A percentile compares a stretch with the other conserved stretches of the same genome.
These are phyloP conservation scores for Dasypus novemcinctus DNA, from an alignment of 2,113 vertebrate genomes.

Conservation along the genomic window DNA sequence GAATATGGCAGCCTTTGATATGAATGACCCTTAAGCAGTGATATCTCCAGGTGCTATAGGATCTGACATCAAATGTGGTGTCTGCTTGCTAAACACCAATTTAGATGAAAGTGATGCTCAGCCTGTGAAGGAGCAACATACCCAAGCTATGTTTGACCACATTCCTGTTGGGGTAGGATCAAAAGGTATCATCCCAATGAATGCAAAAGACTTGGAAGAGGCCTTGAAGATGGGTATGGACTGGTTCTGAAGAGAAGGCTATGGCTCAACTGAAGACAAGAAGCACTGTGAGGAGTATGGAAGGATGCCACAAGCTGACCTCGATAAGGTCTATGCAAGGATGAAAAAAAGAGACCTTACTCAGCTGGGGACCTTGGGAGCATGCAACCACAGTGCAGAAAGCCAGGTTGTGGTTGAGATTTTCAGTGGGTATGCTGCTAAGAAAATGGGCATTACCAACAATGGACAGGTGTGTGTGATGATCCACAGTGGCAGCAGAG, in stretches of 20 bases:
- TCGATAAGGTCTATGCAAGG: slow-evolving; percentile 96
- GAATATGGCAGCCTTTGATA: slow-evolving; percentile 99
- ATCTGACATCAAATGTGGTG: slow-evolving; percentile 98
- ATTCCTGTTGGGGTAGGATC: slow-evolving; percentile 98
- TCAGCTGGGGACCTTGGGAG: slow-evolving; percentile 97
- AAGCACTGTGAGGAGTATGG: slow-evolving; percentile 99
- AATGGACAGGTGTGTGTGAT: slow-evolving; percentile 99
- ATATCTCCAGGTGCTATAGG: slow-evolving; percentile 99
- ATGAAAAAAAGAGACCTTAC: slow-evolving; percentile 98
- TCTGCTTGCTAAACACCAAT: slow-evolving; percentile 95
- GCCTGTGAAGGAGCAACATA: slow-evolving; percentile 97
- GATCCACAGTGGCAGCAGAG: slow-evolving; percentile 99
- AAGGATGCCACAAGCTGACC: slow-evolving; percentile 97
- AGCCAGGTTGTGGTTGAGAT: slow-evolving; percentile 99
- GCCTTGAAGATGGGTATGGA: slow-evolving; percentile 99
- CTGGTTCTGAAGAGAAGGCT: slow-evolving; percentile 98
- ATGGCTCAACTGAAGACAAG: slow-evolving; percentile 99
- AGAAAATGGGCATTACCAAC: slow-evolving; percentile 99
- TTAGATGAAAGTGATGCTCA: slow-evolving; percentile 96
- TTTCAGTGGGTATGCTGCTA: slow-evolving; percentile 96
- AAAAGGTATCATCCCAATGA: slow-evolving; percentile 98
- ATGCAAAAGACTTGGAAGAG: slow-evolving; percentile 97
- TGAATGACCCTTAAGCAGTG: slow-evolving; percentile 92
- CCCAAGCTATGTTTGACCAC: slow-evolving; percentile 97
- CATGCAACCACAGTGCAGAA: slow-evolving; percentile 97